Percentiles rank a stretch among this genome's conserved stretches.
These are phyloP conservation scores for Gonatopus flavifemur DNA, from an alignment of 1,140 invertebrate species.

Conservation along the genomic window DNA sequence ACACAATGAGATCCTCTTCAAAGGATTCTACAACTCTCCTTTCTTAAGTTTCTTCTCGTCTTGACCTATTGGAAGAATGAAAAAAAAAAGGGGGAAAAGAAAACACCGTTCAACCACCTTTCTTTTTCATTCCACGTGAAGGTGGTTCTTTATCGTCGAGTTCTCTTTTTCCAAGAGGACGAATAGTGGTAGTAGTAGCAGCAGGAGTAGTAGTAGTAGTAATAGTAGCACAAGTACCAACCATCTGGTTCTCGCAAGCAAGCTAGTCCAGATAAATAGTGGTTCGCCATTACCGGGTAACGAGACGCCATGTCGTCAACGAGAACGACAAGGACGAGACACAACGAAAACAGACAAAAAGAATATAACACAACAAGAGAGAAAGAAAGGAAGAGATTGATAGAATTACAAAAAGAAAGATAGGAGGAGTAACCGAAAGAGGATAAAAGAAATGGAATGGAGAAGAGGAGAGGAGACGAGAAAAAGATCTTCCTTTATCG, in stretches of 20 bases:
- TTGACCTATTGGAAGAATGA: too few relatives aligned
- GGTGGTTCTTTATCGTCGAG: constrained; percentile 4
- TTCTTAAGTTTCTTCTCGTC: too few relatives aligned
- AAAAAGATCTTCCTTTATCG: constrained; percentile 24
- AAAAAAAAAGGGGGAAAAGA: not conserved
- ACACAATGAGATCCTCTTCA: too few relatives aligned
- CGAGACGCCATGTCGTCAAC: constrained; percentile 21
- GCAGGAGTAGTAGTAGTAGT: too few relatives aligned
- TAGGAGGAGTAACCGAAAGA: too few relatives aligned
- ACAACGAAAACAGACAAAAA: too few relatives aligned
- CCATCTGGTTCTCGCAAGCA: constrained; percentile 12
- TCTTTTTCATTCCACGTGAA: not conserved
- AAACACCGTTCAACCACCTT: not conserved
- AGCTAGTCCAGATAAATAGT: constrained; percentile 34
- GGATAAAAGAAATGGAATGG: too few relatives aligned
- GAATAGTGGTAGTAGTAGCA: too few relatives aligned
- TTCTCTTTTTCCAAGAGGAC: constrained; percentile 24
- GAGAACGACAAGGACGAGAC: constrained; percentile 1
- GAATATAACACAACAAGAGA: too few relatives aligned
- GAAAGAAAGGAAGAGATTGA: too few relatives aligned
- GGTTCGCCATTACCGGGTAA: constrained; percentile 36
- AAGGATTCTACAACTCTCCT: too few relatives aligned
- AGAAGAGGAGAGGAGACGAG: not conserved
- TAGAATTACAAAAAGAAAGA: too few relatives aligned
- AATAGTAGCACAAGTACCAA: constrained; percentile 17